Evolutionary conservation across 2,888 invertebrate genomes (phyloP).

Genomic region (Drosophila formosana): DNA sequence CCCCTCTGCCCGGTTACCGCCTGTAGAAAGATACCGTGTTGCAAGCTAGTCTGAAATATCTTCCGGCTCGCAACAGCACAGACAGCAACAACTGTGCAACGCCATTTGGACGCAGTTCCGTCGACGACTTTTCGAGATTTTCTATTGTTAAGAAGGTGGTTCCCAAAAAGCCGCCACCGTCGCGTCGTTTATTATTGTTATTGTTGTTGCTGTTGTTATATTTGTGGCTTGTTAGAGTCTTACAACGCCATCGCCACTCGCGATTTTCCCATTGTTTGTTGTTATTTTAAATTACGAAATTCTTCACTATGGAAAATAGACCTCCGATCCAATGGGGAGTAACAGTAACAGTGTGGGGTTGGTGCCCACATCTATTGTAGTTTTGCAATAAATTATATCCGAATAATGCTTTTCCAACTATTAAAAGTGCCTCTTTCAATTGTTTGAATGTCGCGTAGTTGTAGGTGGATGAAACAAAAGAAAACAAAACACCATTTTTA

Average conservation of each 20-base stretch:
- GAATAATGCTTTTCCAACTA: slow-evolving; percentile 9
- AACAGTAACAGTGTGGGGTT: not conserved
- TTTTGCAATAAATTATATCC: slow-evolving; percentile 34
- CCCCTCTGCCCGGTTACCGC: not conserved
- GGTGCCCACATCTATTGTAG: slow-evolving; percentile 18
- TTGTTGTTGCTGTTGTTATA: slow-evolving; percentile 18
- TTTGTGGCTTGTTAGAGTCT: slow-evolving; percentile 21
- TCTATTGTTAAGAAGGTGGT: slow-evolving; percentile 60
- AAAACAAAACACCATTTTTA: not conserved
- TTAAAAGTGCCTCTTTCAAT: slow-evolving; percentile 10
- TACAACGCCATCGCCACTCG: slow-evolving; percentile 31
- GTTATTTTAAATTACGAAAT: slow-evolving; percentile 64
- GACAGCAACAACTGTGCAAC: slow-evolving; percentile 33
- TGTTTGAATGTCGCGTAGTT: not conserved
- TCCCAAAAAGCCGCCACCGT: slow-evolving; percentile 43
- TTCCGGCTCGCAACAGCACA: slow-evolving; percentile 52
- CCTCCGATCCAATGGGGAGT: slow-evolving; percentile 3
- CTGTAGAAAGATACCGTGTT: slow-evolving; percentile 34
- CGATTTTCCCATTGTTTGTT: slow-evolving; percentile 57
- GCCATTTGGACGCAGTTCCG: slow-evolving; percentile 58
- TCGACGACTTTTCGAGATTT: slow-evolving; percentile 56
- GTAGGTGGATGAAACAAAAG: not conserved
- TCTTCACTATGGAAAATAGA: slow-evolving; percentile 39
- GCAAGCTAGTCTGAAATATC: slow-evolving; percentile 59
- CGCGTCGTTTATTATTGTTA: slow-evolving; percentile 36